Percentiles rank a stretch among this genome's conserved stretches.
These are phyloP conservation scores for Oreotragus oreotragus DNA, from an alignment of 2,113 vertebrate species.

Conservation along the genomic window DNA sequence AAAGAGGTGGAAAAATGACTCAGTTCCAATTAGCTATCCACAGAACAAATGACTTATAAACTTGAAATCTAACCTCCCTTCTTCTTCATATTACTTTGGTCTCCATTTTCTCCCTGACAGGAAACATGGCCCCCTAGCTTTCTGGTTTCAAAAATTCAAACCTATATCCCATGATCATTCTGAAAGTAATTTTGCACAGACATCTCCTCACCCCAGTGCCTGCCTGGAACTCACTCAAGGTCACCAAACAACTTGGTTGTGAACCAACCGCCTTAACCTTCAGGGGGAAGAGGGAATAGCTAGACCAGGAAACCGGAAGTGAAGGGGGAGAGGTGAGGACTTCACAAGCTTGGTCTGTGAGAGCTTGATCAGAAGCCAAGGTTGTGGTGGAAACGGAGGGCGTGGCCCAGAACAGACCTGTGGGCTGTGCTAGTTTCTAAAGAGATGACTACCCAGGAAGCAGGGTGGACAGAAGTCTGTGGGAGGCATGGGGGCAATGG, in stretches of 20 bases:
- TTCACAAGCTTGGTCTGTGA: background rate
- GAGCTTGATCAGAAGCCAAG: conserved; percentile 60
- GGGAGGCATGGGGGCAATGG: background rate
- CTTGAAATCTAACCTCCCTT: background rate
- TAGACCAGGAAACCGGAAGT: background rate
- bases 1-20: background rate
- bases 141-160: conserved; percentile 52
- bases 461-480: background rate
- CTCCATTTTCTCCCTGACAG: conserved; percentile 26
- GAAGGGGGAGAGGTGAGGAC: background rate
- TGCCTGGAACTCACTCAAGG: conserved; percentile 61
- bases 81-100: background rate
- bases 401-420: background rate
- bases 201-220: conserved; percentile 63
- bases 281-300: background rate
- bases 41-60: background rate
- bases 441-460: background rate
- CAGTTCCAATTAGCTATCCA: background rate
- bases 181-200: conserved; percentile 33
- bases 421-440: conserved; percentile 32
- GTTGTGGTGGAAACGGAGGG: background rate
- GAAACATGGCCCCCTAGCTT: background rate
- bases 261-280: conserved; percentile 77
- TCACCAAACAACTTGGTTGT: conserved; percentile 64
- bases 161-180: conserved; percentile 7